Evolutionary conservation across 2,797 vertebrate genomes (phyloP).

Genomic region (Thaleichthys pacificus): DNA sequence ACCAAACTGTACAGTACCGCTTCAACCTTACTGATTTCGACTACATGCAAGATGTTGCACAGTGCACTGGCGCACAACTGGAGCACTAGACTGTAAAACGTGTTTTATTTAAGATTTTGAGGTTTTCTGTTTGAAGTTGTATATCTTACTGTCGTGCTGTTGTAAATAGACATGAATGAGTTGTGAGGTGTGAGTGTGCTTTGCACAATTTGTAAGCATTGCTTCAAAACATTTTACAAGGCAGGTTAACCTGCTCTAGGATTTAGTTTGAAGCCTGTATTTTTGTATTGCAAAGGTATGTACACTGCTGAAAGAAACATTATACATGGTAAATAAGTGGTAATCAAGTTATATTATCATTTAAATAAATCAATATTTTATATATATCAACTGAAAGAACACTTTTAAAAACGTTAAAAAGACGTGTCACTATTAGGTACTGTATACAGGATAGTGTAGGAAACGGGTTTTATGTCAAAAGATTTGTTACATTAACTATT

Average conservation of each 20-base stretch:
- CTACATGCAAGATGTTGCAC: conserved; percentile 62
- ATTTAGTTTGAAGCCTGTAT: neutral
- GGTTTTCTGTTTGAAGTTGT: conserved; percentile 11
- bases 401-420: no score
- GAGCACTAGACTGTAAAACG: conserved; percentile 77
- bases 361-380: neutral
- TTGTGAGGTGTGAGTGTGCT: neutral
- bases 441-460: no score
- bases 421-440: no score
- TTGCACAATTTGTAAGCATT: no score
- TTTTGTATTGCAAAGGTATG: neutral
- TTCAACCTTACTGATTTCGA: conserved; percentile 9
- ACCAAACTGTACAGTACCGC: neutral
- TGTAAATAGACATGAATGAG: neutral
- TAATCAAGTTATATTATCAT: neutral
- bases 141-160: neutral
- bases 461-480: no score
- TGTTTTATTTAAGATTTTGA: conserved; percentile 44
- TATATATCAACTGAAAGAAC: no score
- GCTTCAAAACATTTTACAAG: neutral
- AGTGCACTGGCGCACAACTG: conserved; percentile 64
- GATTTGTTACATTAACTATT: no score
- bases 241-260: no score
- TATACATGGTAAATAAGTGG: neutral
- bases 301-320: neutral